Base-by-base conservation (phyloP, 2,888 invertebrate species). In the Carcina quercana region DNA sequence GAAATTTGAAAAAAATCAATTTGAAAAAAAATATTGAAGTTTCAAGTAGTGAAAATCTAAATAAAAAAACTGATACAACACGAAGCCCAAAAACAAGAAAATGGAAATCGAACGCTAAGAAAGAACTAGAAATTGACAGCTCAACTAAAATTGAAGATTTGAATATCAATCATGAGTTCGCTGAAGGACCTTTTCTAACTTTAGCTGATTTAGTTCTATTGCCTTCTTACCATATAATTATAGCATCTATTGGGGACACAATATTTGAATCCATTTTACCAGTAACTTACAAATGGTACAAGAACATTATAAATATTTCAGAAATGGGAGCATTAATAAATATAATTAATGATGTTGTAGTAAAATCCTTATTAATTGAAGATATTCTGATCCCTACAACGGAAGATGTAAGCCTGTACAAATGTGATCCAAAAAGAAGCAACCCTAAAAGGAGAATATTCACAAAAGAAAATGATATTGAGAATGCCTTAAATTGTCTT, bases 191-290 rank as follows among this genome's bases (percentile, higher is more conserved):
- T 1, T 87, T 86, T 42, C 86, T 96, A 53, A 94, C 95, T 1
- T 73, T 97, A 45, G 91, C 96, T 3, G 97, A 97, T 71, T 63
- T 95, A 22, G 87, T 96, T 36, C 80, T 97, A 34, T 88, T 91
- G 49, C 89, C 93, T 1, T 89, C 90, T 51, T 86, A 91, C 52
- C 76, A 88, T 40, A 73, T 92, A 15, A 66, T 92, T 28, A 73
- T 89, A 15, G 65, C 84, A 40, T 64, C 73, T 19, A 72, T 87
- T 30, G 70, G 71, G 0, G 32, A 45, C 20, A 39, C 47, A 15
- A 42, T 40, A 14, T 59, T 86, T 42, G 42, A 64, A 47, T 47
- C 69, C 15, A 43, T 83, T 25, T 66, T 93, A 40, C 92, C 93
- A 3, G 62, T 89, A 6, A 88, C 88, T 7, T 63, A 68, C 27